Evolutionary conservation across 2,797 vertebrate genomes (phyloP), one percentile per base, ranked within the genome.

Genomic region (Anguilla anguilla): DNA sequence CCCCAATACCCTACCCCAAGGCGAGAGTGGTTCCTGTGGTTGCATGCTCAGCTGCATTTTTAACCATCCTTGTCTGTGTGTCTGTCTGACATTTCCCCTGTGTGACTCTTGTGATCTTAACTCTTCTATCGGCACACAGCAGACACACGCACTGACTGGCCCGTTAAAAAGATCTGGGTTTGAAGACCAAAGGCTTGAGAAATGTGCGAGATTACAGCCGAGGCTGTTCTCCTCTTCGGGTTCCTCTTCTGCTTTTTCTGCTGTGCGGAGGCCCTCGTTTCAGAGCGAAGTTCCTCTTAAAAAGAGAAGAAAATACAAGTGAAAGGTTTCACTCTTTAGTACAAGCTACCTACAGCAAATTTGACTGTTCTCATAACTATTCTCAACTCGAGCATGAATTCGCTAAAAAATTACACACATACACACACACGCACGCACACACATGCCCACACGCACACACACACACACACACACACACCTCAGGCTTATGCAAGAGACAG

Each of bases 211-310:
- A 39, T 39, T 39, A 39, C 39, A 39, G 39, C 39, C 39, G 39
- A 39, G 39, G 0, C 39, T 39, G 39, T 39, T 39, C 39, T 39
- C 22, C 53, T 61, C 61, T 6, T 67, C 49, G 89, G 93, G 91
- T 95, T 95, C 94, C 94, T 89, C 88, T 85, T 94, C 90, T 86
- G 89, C 90, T 94, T 91, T 92, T 91, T 92, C 87, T 49, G 90
- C 46, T 92, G 86, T 91, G 91, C 91, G 39, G 82, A 91, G 86
- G 77, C 85, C 87, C 61, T 89, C 93, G 92, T 86, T 53, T 74
- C 91, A 89, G 92, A 87, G 90, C 88, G 94, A 90, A 89, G 88
- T 91, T 91, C 13, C 64, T 55, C 49, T 88, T 61, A 87, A 91
- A 92, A 92, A 77, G 85, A 89, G 87, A 87, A 95, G 55, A 88